Conservation (phyloP, 2,797 vertebrate species). For the Hemibagrus guttatus region DNA sequence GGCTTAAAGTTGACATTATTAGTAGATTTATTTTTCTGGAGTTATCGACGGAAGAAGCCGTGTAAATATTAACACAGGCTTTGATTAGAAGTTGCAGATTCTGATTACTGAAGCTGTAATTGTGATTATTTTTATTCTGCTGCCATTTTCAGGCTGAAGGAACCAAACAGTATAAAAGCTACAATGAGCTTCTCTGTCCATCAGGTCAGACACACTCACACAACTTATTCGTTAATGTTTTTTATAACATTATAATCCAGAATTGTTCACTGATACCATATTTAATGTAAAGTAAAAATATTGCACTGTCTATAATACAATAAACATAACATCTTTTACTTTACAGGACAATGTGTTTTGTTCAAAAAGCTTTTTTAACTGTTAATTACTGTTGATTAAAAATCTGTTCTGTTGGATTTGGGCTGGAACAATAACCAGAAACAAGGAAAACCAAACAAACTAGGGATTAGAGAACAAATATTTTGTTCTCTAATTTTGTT, state of each 20-base stretch:
- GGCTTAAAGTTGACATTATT: background rate
- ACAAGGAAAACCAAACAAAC: too few species aligned
- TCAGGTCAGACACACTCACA: conserved; percentile 62
- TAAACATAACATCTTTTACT: background rate
- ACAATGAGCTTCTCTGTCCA: conserved; percentile 71
- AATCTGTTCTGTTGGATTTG: background rate
- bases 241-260: background rate
- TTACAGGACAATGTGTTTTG: background rate
- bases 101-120: background rate
- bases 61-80: background rate
- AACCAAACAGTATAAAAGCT: conserved; percentile 64
- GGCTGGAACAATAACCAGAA: background rate
- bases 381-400: background rate
- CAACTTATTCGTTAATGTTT: background rate
- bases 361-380: background rate
- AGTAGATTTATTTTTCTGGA: background rate
- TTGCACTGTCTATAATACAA: background rate
- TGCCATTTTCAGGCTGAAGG: conserved; percentile 65
- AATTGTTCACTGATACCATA: background rate
- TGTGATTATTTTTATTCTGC: background rate
- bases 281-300: background rate
- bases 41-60: background rate
- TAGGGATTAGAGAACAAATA: too few species aligned
- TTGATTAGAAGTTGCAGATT: background rate
- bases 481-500: too few species aligned